Evolutionary conservation across 2,797 vertebrate genomes (phyloP).

Genomic region (Sebastes reedi): DNA sequence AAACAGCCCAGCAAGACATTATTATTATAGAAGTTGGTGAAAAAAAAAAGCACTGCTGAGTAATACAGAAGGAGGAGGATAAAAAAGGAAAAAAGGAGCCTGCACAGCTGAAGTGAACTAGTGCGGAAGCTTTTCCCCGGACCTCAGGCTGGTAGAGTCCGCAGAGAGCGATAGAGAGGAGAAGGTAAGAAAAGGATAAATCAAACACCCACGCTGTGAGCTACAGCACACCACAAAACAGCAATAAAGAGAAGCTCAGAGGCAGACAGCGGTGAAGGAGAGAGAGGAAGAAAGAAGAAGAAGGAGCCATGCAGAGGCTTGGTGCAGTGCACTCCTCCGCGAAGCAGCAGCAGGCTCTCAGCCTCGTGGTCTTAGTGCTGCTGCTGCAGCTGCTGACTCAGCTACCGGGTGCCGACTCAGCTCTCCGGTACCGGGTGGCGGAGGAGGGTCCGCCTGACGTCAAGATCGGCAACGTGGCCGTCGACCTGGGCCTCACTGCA

Average conservation of each 20-base stretch:
- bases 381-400: slow-evolving; percentile 91
- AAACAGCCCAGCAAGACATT: slow-evolving; percentile 47
- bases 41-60: neutral
- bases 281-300: slow-evolving; percentile 25
- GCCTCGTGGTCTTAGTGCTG: slow-evolving; percentile 84
- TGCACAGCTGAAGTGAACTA: slow-evolving; percentile 67
- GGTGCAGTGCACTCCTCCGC: slow-evolving; percentile 83
- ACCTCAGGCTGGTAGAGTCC: slow-evolving; percentile 61
- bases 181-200: slow-evolving; percentile 52
- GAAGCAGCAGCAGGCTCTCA: slow-evolving; percentile 65
- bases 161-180: slow-evolving; percentile 57
- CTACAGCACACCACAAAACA: slow-evolving; percentile 40
- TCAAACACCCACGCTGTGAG: slow-evolving; percentile 70
- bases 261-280: slow-evolving; percentile 5
- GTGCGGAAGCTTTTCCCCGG: slow-evolving; percentile 61
- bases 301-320: slow-evolving; percentile 81
- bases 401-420: slow-evolving; percentile 88
- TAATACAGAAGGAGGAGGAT: neutral
- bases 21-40: slow-evolving; percentile 55
- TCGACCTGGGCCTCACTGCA: slow-evolving; percentile 91
- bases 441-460: slow-evolving; percentile 95
- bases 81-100: slow-evolving; percentile 3
- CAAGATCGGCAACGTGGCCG: slow-evolving; percentile 94
- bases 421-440: slow-evolving; percentile 92
- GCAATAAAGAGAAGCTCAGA: slow-evolving; percentile 43